Base-by-base conservation (phyloP, 1,140 invertebrate species). In the Dendroctonus valens region DNA sequence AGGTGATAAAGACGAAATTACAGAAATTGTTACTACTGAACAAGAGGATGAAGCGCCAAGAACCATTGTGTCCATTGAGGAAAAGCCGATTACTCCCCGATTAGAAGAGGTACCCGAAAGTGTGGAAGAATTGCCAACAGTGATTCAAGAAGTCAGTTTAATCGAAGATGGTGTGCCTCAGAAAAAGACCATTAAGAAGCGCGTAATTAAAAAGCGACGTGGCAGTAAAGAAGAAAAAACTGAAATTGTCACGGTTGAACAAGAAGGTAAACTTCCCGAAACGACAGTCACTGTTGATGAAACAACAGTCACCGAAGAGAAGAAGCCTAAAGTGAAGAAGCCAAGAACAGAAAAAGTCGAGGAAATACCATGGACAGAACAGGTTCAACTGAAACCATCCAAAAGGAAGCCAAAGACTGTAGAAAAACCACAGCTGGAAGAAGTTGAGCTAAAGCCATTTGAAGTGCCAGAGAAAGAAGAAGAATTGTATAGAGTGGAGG, bases 241-340 rank as follows among this genome's bases (percentile, higher is more conserved):
- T 44, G 42, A 44, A 44, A 44, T 0, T 44, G 7, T 44, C 42
- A 44, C 0, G 7, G 42, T 44, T 7, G 42, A 44, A 44, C 7
- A 44, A 44, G 42, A 44, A 44, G 78, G 74, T 52, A 73, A 80
- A 66, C 67, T 71, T 46, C 74, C 77, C 7, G 72, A 79, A 68
- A 74, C 76, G 37, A 75, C 78, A 12, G 75, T 79, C 42, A 44
- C 7, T 44, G 42, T 0, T 0, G n/a, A 44, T n/a, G 7, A 44
- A 8, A 8, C 7, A 44, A 44, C 7, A 44, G 7, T n/a, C n/a
- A n/a, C 42, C n/a, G 7, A 8, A n/a, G 42, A 44, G n/a, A n/a
- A 44, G 42, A 44, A 44, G n/a, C 42, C 42, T 0, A 44, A 44
- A n/a, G n/a, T 8, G 42, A 0, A 0, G 0, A 44, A 44, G n/a